A percentile compares a stretch with the other conserved stretches of the same genome.
Evolutionary conservation across 1,140 invertebrate species (phyloP).

Genomic region (Scaptomyza hsui): DNA sequence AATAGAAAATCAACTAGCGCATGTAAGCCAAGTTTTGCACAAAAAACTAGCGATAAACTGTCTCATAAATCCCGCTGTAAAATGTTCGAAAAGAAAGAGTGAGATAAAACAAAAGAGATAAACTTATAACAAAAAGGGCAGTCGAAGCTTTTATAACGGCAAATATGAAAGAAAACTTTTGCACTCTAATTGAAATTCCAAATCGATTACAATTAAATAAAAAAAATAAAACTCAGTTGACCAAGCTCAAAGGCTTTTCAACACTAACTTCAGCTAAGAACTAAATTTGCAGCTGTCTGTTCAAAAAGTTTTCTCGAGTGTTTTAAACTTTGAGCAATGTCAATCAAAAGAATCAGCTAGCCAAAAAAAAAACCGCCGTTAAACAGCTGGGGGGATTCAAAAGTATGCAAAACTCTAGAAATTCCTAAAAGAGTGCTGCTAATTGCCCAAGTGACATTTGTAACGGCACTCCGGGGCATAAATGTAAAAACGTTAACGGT

Average conservation of each 20-base stretch:
- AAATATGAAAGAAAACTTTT: slow-evolving; percentile 1
- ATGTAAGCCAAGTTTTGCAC: background rate
- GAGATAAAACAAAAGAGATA: background rate
- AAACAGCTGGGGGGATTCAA: slow-evolving; percentile 16
- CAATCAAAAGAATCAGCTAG: slow-evolving; percentile 12
- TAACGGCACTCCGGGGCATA: slow-evolving; percentile 38
- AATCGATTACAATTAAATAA: slow-evolving; percentile 18
- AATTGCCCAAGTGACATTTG: slow-evolving; percentile 57
- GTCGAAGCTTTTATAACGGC: background rate
- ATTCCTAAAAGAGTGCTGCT: slow-evolving; percentile 20
- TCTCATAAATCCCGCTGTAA: slow-evolving; percentile 1
- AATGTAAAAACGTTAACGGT: background rate
- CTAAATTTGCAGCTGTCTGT: slow-evolving; percentile 33
- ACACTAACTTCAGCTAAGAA: slow-evolving; percentile 18
- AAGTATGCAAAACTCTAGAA: slow-evolving; percentile 9
- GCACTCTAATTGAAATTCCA: slow-evolving; percentile 10
- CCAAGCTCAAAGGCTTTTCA: slow-evolving; percentile 3
- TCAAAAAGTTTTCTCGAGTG: slow-evolving; percentile 1
- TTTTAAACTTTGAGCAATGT: slow-evolving; percentile 3
- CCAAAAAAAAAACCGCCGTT: slow-evolving; percentile 15
- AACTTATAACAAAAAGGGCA: no score
- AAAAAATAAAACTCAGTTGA: slow-evolving; percentile 1
- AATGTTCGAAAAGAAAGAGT: background rate
- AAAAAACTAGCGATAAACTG: slow-evolving; percentile 1
- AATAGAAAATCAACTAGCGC: slow-evolving; percentile 1